Evolutionary conservation across 53 echinoderm and acorn worm species (phyloP).

Genomic region (Mesocentrotus franciscanus): DNA sequence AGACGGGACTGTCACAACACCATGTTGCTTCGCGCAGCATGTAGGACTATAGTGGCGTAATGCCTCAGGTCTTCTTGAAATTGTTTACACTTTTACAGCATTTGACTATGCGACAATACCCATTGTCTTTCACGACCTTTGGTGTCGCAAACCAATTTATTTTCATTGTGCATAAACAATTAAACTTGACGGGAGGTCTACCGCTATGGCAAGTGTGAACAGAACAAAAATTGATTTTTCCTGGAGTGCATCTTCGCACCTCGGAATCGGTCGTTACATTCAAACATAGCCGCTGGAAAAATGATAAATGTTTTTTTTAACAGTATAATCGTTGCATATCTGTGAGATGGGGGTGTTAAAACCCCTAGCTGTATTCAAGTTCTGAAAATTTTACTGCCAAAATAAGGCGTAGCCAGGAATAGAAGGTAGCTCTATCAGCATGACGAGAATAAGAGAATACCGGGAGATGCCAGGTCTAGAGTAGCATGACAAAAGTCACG

Average conservation of each 20-base stretch:
- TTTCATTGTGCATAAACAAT: not conserved
- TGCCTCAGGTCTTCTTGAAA: not conserved
- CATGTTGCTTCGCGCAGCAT: no score
- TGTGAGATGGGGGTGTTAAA: not conserved
- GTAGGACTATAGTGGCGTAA: not conserved
- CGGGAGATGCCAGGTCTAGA: not conserved
- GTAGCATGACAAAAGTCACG: conserved; percentile 1
- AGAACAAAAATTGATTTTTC: conserved; percentile 18
- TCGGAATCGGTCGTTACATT: not conserved
- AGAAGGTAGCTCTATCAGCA: no score
- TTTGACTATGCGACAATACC: not conserved
- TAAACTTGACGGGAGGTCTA: not conserved
- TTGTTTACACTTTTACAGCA: not conserved
- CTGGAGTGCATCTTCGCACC: not conserved
- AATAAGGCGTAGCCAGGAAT: not conserved
- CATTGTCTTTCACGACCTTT: not conserved
- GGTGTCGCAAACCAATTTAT: not conserved
- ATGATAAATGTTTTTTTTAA: not conserved
- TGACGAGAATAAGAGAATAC: no score
- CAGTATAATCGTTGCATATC: not conserved
- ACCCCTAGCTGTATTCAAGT: not conserved
- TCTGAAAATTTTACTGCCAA: not conserved
- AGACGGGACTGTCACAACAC: no score
- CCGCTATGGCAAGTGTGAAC: not conserved
- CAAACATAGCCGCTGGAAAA: not conserved